Evolutionary conservation across 2,797 vertebrate species (phyloP).

Genomic region (Protosalanx chinensis): DNA sequence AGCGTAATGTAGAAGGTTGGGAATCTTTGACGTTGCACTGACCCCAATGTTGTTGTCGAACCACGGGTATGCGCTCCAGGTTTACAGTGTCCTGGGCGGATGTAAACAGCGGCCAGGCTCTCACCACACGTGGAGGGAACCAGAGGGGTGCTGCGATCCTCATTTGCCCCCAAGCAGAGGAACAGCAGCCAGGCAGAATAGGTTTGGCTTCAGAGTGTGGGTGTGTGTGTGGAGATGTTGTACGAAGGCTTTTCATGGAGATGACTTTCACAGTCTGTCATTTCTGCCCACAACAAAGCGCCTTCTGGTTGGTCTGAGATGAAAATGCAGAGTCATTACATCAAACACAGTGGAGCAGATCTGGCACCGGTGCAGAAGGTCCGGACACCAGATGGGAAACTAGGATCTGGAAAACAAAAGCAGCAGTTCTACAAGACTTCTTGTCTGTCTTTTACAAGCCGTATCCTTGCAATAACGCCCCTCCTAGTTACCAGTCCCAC

Average conservation of each 20-base stretch:
- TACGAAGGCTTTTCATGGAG: conserved; percentile 4
- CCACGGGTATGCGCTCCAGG: too few species aligned
- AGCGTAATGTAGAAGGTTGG: conserved; percentile 17
- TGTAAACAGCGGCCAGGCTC: background rate
- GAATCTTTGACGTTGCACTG: background rate
- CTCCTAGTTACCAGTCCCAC: too few species aligned
- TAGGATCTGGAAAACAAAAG: background rate
- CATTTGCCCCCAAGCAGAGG: background rate
- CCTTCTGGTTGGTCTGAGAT: conserved; percentile 3
- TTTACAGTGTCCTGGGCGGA: background rate
- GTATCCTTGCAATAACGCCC: too few species aligned
- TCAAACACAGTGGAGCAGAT: background rate
- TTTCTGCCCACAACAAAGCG: conserved; percentile 17
- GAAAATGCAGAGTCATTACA: conserved; percentile 2
- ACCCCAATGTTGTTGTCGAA: too few species aligned
- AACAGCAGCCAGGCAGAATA: conserved; percentile 6
- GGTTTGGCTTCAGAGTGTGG: conserved; percentile 11
- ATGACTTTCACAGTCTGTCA: conserved; percentile 2
- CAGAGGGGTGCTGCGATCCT: background rate
- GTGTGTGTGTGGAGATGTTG: conserved; percentile 9
- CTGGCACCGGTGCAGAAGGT: too few species aligned
- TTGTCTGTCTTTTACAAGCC: too few species aligned
- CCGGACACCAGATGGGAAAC: background rate
- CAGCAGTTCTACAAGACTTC: background rate
- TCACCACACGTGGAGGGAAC: background rate